phyloP scores from a whole-genome alignment of 37 sponge, comb jelly and placozoan species.

The Halichondria panicea region DNA sequence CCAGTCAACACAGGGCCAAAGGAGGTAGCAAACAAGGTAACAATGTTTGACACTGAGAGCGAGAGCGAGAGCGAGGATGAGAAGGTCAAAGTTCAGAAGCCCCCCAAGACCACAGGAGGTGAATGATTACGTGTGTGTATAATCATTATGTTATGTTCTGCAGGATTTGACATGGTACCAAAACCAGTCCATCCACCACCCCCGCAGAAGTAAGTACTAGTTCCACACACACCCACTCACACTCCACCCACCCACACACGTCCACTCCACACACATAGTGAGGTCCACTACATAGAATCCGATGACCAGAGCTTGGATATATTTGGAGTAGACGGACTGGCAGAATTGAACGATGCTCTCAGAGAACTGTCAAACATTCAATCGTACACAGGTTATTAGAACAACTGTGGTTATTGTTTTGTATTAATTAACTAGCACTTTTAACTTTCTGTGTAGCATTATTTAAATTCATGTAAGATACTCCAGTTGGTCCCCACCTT shows the following conservation, averaged over 20 bases:
- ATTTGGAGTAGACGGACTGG: constrained; percentile 32
- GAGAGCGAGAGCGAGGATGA: background rate
- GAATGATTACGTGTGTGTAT: background rate
- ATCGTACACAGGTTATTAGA: background rate
- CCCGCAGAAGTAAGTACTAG: too few relatives aligned
- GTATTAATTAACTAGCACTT: too few relatives aligned
- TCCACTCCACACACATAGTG: too few relatives aligned
- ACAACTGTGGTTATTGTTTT: background rate
- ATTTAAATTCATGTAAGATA: too few relatives aligned
- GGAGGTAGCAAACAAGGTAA: constrained; percentile 10
- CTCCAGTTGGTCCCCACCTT: too few relatives aligned
- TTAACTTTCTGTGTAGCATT: too few relatives aligned
- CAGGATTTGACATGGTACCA: too few relatives aligned
- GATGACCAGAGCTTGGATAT: constrained; percentile 12
- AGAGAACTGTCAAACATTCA: constrained; percentile 11
- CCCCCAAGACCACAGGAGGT: background rate
- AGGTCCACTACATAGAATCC: background rate
- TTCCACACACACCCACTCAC: too few relatives aligned
- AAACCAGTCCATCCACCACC: too few relatives aligned
- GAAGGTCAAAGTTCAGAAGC: background rate
- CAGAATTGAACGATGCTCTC: constrained; percentile 28
- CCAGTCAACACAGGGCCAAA: background rate
- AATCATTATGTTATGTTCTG: too few relatives aligned
- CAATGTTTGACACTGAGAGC: constrained; percentile 20
- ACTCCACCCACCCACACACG: too few relatives aligned